Conservation (phyloP, 2,888 invertebrate species). For the Heliconius aoede region DNA sequence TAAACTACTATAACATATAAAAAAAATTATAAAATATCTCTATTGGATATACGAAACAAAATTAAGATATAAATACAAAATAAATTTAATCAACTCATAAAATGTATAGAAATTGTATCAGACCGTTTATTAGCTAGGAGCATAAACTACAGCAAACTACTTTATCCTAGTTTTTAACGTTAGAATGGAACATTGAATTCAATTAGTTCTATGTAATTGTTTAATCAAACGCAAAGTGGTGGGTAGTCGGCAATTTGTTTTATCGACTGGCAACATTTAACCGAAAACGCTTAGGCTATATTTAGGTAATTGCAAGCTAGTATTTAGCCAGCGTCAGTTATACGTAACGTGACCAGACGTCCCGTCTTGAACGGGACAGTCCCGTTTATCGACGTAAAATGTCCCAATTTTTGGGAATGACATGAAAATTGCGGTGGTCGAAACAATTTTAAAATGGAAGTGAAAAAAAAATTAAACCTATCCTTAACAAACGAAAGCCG, state of each 20-base stretch:
- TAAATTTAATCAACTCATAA: neutral
- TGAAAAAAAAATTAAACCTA: too few relatives aligned
- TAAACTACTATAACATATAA: neutral
- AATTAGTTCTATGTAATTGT: conserved; percentile 39
- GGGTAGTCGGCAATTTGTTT: conserved; percentile 31
- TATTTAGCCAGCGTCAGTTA: neutral
- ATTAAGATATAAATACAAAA: conserved; percentile 10
- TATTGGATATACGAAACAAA: neutral
- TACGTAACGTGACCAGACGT: too few relatives aligned
- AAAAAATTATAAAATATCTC: neutral
- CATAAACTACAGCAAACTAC: conserved; percentile 10
- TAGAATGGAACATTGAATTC: conserved; percentile 32
- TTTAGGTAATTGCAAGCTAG: conserved; percentile 8
- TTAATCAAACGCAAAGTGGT: conserved; percentile 34
- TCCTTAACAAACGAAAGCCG: too few relatives aligned
- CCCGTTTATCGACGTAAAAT: too few relatives aligned
- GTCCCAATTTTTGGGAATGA: too few relatives aligned
- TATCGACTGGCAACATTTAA: conserved; percentile 9
- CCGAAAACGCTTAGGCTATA: neutral
- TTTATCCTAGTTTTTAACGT: conserved; percentile 27
- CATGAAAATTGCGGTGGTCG: too few relatives aligned
- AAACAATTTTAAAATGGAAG: too few relatives aligned
- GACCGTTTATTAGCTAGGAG: neutral
- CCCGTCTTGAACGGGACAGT: too few relatives aligned
- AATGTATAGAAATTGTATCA: neutral